Conservation (phyloP, 2,797 vertebrate genomes). For the Emydoidea blandingii region DNA sequence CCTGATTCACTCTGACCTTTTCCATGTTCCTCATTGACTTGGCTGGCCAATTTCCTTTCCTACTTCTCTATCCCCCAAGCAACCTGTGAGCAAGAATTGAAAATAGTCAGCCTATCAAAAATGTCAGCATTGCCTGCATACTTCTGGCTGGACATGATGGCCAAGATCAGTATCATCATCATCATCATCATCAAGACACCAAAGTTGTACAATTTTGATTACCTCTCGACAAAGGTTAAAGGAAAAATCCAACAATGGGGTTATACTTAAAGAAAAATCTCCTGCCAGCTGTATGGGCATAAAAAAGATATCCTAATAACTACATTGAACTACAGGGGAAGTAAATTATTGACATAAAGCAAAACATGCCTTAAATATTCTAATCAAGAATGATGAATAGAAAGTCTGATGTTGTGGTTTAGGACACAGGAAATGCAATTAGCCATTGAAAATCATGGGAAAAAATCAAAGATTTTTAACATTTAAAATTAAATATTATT, state of each 20-base stretch:
- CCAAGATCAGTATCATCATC: background rate
- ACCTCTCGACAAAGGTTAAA: conserved; percentile 25
- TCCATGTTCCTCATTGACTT: conserved; percentile 73
- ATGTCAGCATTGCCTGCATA: conserved; percentile 62
- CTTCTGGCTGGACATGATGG: background rate
- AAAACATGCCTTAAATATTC: background rate
- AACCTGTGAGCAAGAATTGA: conserved; percentile 44
- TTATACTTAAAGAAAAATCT: conserved; percentile 6
- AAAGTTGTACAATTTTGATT: background rate
- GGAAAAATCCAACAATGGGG: conserved; percentile 5
- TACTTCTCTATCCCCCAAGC: conserved; percentile 42
- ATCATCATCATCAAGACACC: background rate
- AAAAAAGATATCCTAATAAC: background rate
- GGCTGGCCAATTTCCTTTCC: conserved; percentile 73
- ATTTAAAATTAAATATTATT: background rate
- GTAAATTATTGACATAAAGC: background rate
- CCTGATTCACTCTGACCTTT: conserved; percentile 74
- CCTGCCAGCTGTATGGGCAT: background rate
- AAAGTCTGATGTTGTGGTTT: background rate
- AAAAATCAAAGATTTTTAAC: background rate
- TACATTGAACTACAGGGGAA: background rate
- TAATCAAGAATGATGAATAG: background rate
- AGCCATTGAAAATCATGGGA: background rate
- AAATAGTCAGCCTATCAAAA: conserved; percentile 46
- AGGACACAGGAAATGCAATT: background rate